Evolutionary conservation across 2,113 vertebrate species (phyloP), one percentile per base, ranked within the genome.

Genomic region (Tachysurus fulvidraco): DNA sequence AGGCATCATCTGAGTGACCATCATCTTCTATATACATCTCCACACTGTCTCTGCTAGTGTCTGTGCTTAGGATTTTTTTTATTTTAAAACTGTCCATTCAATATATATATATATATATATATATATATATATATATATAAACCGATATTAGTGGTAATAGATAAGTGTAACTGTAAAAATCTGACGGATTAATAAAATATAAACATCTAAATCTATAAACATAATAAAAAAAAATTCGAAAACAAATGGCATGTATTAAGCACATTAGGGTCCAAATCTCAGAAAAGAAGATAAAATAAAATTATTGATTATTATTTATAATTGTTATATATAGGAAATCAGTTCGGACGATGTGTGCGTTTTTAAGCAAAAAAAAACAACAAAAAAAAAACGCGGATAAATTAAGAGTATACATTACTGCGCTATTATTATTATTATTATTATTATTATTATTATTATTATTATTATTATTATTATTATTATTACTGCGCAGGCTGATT

Each of bases 1-100:
- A 50, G 85, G 78, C 54, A 64, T 73, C 54, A 81, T 60, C 65
- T 60, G 67, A 86, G 78, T 28, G 36, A 4, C 65, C 78, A 50
- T 74, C 55, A 86, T 28, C 65, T 62, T 62, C n/a, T 30, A 17
- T 41, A 84, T 74, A 59, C 83, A 1, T 64, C 41, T 46, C 55
- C 71, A 77, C 30, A 52, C 74, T 59, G 54, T 59, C n/a, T 78
- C 76, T 79, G 52, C n/a, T 9, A 55, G 30, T 55, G n/a, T 57
- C 19, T 14, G 14, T 57, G 13, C 16, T 57, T 17, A 14, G 13
- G 13, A n/a, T n/a, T n/a, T n/a, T 57, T 57, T 14, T 57, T 17
- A 16, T 25, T 36, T 36, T 36, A 36, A 36, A 36, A 36, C 36
- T 36, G 36, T 36, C 36, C 36, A 36, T 36, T 36, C 2, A 36